These are phyloP conservation scores for Ictalurus furcatus DNA, from an alignment of 2,113 vertebrate species.

Conservation along the genomic window DNA sequence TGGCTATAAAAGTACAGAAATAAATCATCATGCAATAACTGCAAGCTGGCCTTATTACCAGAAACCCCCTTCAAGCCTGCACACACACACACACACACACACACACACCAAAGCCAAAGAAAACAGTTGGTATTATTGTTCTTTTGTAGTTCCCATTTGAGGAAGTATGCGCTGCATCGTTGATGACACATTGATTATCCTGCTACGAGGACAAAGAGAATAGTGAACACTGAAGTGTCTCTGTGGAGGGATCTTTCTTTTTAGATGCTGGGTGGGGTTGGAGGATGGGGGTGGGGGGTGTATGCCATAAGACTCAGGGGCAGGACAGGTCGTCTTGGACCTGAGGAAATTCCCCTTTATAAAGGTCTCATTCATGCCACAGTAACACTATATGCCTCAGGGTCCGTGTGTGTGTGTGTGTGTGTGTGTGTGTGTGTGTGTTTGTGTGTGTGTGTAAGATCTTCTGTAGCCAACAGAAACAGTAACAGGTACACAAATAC, in stretches of 20 bases:
- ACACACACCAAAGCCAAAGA: constrained; percentile 2
- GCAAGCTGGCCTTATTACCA: constrained; percentile 36
- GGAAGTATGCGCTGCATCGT: constrained; percentile 29
- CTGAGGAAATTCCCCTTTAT: constrained; percentile 49
- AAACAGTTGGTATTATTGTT: constrained; percentile 42
- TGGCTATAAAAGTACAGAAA: constrained; percentile 6
- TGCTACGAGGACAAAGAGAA: constrained; percentile 15
- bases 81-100: constrained; percentile 10
- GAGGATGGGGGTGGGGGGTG: not conserved
- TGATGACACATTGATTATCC: constrained; percentile 32
- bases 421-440: not conserved
- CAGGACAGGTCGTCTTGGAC: constrained; percentile 40
- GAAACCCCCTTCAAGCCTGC: constrained; percentile 21
- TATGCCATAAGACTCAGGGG: constrained; percentile 44
- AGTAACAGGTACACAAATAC: constrained; percentile 40
- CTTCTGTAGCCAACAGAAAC: constrained; percentile 45
- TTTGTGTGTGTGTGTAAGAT: constrained; percentile 20
- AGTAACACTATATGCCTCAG: constrained; percentile 46
- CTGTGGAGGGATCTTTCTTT: constrained; percentile 4
- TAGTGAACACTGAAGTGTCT: constrained; percentile 11
- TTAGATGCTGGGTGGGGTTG: not conserved
- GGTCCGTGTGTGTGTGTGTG: not conserved
- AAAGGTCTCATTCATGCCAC: constrained; percentile 50
- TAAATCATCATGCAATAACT: constrained; percentile 22
- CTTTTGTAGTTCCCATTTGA: constrained; percentile 19